Percentiles rank a stretch among this genome's conserved stretches.
These are phyloP conservation scores for Bombus breviceps DNA, from an alignment of 1,140 invertebrate species.

Conservation along the genomic window DNA sequence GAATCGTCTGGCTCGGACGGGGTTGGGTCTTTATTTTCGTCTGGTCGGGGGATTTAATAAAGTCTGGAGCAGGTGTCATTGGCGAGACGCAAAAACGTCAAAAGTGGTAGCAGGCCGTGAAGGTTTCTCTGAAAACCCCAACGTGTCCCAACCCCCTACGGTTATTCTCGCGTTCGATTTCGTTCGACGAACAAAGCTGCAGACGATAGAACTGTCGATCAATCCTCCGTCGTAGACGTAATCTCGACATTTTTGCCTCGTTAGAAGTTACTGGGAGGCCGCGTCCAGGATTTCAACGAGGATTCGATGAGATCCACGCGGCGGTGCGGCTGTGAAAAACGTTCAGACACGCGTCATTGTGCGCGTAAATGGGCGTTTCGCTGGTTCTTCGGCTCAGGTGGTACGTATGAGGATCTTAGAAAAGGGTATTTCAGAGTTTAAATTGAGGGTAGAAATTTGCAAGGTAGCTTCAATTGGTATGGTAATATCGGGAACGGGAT, in stretches of 20 bases:
- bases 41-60: conserved; percentile 43
- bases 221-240: conserved; percentile 34
- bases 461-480: background rate
- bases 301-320: conserved; percentile 5
- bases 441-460: background rate
- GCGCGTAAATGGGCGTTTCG: background rate
- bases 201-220: conserved; percentile 51
- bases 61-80: conserved; percentile 44
- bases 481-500: background rate
- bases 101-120: conserved; percentile 22
- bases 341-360: conserved; percentile 10
- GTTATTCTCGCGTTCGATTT: conserved; percentile 1
- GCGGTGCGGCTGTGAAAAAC: background rate
- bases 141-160: background rate
- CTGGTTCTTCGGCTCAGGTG: background rate
- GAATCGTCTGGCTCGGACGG: background rate
- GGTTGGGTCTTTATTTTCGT: conserved; percentile 7
- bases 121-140: background rate
- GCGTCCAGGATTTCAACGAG: conserved; percentile 1
- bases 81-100: conserved; percentile 40
- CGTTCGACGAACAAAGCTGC: conserved; percentile 44
- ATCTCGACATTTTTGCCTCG: conserved; percentile 48
- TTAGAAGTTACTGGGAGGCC: conserved; percentile 21
- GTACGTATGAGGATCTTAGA: background rate
- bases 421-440: background rate